These are phyloP conservation scores for Ovis aries DNA, from an alignment of 2,113 vertebrate species.

Conservation along the genomic window DNA sequence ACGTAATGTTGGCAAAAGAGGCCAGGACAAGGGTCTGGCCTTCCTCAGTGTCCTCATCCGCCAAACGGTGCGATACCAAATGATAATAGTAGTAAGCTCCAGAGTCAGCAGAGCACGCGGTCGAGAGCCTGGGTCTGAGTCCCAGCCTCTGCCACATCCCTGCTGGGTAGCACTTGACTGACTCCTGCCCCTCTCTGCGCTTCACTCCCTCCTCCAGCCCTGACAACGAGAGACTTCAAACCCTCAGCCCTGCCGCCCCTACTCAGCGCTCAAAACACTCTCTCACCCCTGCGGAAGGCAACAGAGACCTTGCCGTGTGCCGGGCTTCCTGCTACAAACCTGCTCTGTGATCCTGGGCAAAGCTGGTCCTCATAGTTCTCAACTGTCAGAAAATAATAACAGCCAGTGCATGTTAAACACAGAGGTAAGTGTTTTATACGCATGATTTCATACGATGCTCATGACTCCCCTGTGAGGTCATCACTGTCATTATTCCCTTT, in stretches of 20 bases:
- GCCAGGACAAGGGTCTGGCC: neutral
- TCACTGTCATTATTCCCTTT: neutral
- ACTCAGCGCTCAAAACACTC: fast-evolving
- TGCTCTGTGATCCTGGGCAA: neutral
- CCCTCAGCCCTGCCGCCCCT: neutral
- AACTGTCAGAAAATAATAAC: neutral
- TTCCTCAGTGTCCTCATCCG: neutral
- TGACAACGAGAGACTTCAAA: neutral
- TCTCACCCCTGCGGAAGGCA: neutral
- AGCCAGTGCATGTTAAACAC: neutral
- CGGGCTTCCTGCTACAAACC: neutral
- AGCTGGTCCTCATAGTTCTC: neutral
- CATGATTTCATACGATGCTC: neutral
- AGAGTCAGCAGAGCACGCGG: neutral
- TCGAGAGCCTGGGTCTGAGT: neutral
- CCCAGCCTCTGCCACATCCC: neutral
- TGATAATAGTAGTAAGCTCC: neutral
- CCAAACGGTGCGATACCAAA: neutral
- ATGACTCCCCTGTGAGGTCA: neutral
- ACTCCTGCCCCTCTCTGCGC: neutral
- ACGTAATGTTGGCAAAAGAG: neutral
- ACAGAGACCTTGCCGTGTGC: fast-evolving
- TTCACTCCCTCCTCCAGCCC: neutral
- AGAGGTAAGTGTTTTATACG: neutral
- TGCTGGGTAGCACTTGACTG: neutral